Evolutionary conservation across 1,140 invertebrate genomes (phyloP).

Genomic region (Nebria ingens): DNA sequence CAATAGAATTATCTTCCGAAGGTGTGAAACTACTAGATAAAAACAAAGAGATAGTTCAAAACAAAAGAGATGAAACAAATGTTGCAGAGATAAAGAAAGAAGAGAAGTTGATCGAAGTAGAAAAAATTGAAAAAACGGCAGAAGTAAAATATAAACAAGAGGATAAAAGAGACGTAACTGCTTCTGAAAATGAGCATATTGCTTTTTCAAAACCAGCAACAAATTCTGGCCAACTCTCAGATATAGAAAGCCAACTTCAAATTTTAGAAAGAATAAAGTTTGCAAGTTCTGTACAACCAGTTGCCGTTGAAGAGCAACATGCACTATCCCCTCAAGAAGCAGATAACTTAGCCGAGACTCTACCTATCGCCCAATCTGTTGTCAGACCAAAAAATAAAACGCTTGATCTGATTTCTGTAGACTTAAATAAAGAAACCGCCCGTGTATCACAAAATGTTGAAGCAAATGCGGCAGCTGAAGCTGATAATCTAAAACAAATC

Average conservation of each 20-base stretch:
- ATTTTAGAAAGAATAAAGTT: too few species aligned
- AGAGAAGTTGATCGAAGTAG: conserved; percentile 11
- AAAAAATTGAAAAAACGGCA: conserved; percentile 10
- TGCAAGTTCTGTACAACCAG: conserved; percentile 13
- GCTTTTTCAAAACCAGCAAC: too few species aligned
- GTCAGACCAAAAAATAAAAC: conserved; percentile 19
- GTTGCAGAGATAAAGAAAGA: not conserved
- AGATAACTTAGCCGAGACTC: conserved; percentile 18
- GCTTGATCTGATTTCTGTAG: conserved; percentile 19
- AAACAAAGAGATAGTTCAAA: not conserved
- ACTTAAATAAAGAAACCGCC: conserved; percentile 17
- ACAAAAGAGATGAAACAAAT: not conserved
- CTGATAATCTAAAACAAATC: not conserved
- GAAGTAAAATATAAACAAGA: conserved; percentile 13
- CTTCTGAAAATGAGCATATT: conserved; percentile 10
- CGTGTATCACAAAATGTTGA: not conserved
- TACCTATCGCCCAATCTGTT: conserved; percentile 8
- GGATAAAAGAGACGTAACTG: not conserved
- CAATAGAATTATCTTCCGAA: conserved; percentile 1
- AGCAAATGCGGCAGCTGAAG: not conserved
- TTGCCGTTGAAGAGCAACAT: conserved; percentile 15
- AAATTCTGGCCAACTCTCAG: conserved; percentile 14
- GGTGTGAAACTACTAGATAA: conserved; percentile 15
- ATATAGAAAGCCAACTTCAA: conserved; percentile 15
- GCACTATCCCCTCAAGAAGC: conserved; percentile 16